phyloP scores from a whole-genome alignment of 2,113 vertebrate genomes.

The Barbus barbus region DNA sequence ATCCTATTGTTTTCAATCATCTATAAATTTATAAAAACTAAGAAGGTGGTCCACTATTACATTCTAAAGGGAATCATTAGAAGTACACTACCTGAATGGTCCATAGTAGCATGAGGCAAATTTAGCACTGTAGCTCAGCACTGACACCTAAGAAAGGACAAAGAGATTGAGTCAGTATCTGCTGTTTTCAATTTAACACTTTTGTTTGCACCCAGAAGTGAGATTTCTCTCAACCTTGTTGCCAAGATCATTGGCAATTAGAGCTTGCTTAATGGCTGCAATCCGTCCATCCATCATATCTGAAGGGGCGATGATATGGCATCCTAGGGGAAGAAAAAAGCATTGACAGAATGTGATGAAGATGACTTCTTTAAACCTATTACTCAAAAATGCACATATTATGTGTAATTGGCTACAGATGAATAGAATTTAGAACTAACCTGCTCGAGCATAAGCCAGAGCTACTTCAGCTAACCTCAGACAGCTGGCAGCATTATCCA shows the following conservation, averaged over 20 bases:
- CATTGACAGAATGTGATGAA: background rate
- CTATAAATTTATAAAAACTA: too few species aligned
- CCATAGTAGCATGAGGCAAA: too few species aligned
- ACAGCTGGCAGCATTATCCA: too few species aligned
- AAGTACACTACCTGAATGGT: too few species aligned
- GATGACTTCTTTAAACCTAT: background rate
- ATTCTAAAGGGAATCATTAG: too few species aligned
- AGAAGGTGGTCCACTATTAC: too few species aligned
- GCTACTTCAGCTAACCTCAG: too few species aligned
- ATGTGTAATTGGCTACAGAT: background rate
- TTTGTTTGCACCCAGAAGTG: background rate
- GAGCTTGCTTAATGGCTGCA: conserved; percentile 83
- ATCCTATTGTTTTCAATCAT: too few species aligned
- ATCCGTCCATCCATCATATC: conserved; percentile 98
- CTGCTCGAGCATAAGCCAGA: conserved; percentile 79
- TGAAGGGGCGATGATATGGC: conserved; percentile 93
- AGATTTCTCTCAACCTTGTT: conserved; percentile 81
- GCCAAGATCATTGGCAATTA: conserved; percentile 84
- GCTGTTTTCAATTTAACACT: background rate
- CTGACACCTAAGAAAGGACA: conserved; percentile 78
- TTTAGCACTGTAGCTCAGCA: too few species aligned
- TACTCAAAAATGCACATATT: background rate
- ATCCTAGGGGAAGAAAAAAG: conserved; percentile 74
- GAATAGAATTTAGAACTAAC: conserved; percentile 66
- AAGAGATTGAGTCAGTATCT: background rate